Evolutionary conservation across 1,140 invertebrate genomes (phyloP), one percentile per base, ranked within the genome.

Genomic region (Brachionus rubens): DNA sequence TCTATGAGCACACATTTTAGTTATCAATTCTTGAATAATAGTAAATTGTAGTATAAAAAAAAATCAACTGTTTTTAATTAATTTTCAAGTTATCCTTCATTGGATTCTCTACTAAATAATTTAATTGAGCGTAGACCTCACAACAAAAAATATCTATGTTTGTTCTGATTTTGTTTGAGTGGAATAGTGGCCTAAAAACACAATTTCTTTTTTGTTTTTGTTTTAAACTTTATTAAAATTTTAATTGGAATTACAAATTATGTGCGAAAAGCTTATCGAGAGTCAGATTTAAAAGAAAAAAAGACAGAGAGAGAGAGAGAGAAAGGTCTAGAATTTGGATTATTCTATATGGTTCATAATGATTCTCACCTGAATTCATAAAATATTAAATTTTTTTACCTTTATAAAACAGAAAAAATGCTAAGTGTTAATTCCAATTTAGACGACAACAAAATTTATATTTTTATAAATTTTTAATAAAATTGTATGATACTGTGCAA

Each of bases 41-140:
- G n/a, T 36, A 5, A 36, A 5, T 3, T 5, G 9, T 5, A 36
- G 9, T 16, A 14, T 33, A 59, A 59, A 36, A 59, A 36, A 19
- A 59, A 40, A 59, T 59, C 54, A 59, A 59, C 54, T 59, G 54
- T 59, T 59, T 59, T 59, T 59, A 59, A 59, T 59, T 59, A 59
- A 59, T 59, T 36, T 36, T 36, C 33, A 36, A 36, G 9, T 36
- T 36, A 3, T 36, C 33, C 33, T 36, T 36, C 33, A 36, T 36
- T 9, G 4, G 33, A 36, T 36, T 9, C 33, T 5, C 9, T 36
- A 36, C 3, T 36, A 36, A 36, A 5, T 36, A 36, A 9, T 9
- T 9, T 36, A 36, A 5, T 5, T n/a, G n/a, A n/a, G n/a, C n/a
- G n/a, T n/a, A n/a, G n/a, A n/a, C n/a, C n/a, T n/a, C n/a, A n/a